Evolutionary conservation across 2,113 vertebrate genomes (phyloP).

Genomic region (Cyrtonyx montezumae): DNA sequence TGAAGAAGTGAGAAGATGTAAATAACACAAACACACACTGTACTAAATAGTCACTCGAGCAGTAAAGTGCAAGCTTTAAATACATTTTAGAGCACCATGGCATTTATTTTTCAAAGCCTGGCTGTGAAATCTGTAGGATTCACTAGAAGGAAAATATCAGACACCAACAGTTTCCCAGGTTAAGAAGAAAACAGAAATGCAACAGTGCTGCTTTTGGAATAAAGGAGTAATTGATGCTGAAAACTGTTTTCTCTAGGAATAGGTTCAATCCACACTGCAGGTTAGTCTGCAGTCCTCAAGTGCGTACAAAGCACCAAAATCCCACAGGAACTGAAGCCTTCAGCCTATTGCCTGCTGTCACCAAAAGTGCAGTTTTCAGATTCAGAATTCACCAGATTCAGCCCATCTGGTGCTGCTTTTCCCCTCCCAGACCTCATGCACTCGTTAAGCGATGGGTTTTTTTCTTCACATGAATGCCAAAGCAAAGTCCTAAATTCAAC

Average conservation of each 20-base stretch:
- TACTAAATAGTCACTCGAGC: neutral
- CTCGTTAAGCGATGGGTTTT: neutral
- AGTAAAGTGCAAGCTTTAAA: neutral
- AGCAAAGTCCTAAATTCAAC: neutral
- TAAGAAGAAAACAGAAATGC: neutral
- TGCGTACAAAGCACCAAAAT: neutral
- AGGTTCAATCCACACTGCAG: neutral
- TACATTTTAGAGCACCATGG: neutral
- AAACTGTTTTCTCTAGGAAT: neutral
- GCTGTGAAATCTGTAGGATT: neutral
- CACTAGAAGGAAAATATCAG: neutral
- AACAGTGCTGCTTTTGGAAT: neutral
- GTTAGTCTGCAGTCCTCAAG: neutral
- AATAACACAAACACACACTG: neutral
- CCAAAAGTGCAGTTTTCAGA: neutral
- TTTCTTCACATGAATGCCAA: rapidly evolving
- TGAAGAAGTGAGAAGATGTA: neutral
- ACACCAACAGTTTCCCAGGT: neutral
- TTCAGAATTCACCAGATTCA: neutral
- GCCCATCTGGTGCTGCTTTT: neutral
- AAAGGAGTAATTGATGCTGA: neutral
- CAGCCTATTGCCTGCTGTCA: neutral
- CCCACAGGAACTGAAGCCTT: neutral
- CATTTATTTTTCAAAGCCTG: neutral
- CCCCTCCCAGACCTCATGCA: neutral